Base-by-base conservation (phyloP, 1,140 invertebrate genomes). In the Asbolus verrucosus region DNA sequence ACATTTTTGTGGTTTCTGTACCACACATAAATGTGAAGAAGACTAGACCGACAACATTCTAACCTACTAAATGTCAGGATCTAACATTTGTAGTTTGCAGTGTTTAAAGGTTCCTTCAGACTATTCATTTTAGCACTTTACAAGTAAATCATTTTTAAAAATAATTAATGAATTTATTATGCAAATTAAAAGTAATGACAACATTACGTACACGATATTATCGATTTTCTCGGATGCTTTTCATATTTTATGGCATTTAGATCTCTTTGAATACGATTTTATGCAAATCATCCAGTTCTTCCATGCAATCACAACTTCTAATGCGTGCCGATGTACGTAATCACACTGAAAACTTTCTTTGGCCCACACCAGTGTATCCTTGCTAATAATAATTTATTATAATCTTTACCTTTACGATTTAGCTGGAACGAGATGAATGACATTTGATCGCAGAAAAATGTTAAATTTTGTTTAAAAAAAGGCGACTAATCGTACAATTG, bases 1-100 rank as follows among this genome's bases (percentile, higher is more conserved):
- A 50, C 43, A 50, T 50, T 50, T 50, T 50, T 50, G 43, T 11
- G 19, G 43, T 50, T 50, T 18, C 43, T 50, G 43, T 21, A 50
- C 16, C 43, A 50, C 43, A 24, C 6, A 50, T n/a, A 14, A 50
- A 50, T 50, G 19, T 50, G 13, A 50, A 50, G 43, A 50, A 50
- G 43, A 50, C 43, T 50, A 13, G 13, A 50, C 43, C 15, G 43
- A 50, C 43, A 50, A 50, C 43, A 50, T 50, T 50, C 43, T 50
- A 50, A 50, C 43, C 43, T 9, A 50, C 18, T 50, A 50, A 50
- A 50, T 50, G 43, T 50, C 43, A 50, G 19, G 18, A 50, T n/a
- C 19, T 50, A 50, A 21, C 43, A 50, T 50, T 50, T 50, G 43
- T 50, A 50, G 15, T 50, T 21, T 50, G 15, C 43, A 50, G 16